Evolutionary conservation across 2,888 invertebrate genomes (phyloP).

Genomic region (Dusona sp.): DNA sequence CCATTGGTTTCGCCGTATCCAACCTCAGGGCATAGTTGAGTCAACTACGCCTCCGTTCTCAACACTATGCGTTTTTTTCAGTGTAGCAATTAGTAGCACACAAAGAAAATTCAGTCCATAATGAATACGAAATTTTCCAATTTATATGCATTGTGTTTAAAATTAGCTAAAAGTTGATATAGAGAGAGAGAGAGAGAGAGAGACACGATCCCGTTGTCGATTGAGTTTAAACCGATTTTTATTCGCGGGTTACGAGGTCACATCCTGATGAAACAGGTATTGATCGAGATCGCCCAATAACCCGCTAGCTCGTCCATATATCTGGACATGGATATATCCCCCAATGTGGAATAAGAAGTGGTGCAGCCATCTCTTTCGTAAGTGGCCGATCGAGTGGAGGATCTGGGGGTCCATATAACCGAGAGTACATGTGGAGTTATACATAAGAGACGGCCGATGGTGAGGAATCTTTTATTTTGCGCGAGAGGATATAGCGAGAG

Average conservation of each 20-base stretch:
- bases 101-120: neutral
- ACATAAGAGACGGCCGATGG: slow-evolving; percentile 14
- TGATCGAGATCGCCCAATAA: slow-evolving; percentile 43
- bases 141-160: neutral
- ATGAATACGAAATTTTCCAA: neutral
- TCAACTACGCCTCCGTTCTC: too few species aligned
- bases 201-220: slow-evolving; percentile 1
- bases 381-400: slow-evolving; percentile 57
- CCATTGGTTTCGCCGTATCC: too few species aligned
- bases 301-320: slow-evolving; percentile 41
- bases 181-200: too few species aligned
- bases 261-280: slow-evolving; percentile 46
- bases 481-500: slow-evolving; percentile 30
- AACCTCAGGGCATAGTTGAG: too few species aligned
- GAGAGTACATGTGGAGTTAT: neutral
- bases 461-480: slow-evolving; percentile 46
- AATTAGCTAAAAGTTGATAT: neutral
- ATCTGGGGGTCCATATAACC: slow-evolving; percentile 33
- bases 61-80: too few species aligned
- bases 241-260: slow-evolving; percentile 40
- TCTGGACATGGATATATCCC: slow-evolving; percentile 23
- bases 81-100: neutral
- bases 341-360: slow-evolving; percentile 57
- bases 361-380: slow-evolving; percentile 57
- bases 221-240: slow-evolving; percentile 21